Conservation (phyloP, 2,888 invertebrate genomes). For the Pandemis cinnamomeana region DNA sequence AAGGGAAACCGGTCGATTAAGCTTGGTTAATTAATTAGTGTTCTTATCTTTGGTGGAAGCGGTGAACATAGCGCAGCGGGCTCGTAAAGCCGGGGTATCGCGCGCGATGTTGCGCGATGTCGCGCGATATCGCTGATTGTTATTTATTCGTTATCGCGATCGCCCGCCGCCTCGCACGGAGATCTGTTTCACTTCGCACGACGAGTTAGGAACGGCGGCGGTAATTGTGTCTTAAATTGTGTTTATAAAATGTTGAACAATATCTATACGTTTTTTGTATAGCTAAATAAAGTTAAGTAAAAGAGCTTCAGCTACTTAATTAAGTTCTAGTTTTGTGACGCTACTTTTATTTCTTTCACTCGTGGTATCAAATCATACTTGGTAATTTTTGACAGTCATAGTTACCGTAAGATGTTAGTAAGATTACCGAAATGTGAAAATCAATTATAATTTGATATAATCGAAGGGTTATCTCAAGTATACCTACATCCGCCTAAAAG, state of each 20-base stretch:
- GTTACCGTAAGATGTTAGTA: too few species aligned
- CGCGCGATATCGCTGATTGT: slow-evolving; percentile 71
- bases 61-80: slow-evolving; percentile 22
- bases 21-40: slow-evolving; percentile 39
- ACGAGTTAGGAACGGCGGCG: neutral
- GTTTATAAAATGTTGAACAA: neutral
- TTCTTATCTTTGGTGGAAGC: slow-evolving; percentile 38
- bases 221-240: neutral
- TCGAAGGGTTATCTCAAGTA: too few species aligned
- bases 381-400: too few species aligned
- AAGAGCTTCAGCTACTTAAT: too few species aligned
- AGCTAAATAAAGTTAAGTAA: too few species aligned
- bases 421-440: too few species aligned
- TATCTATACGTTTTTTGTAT: too few species aligned
- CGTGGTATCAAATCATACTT: too few species aligned
- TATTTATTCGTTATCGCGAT: slow-evolving; percentile 74
- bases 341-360: too few species aligned
- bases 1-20: slow-evolving; percentile 29
- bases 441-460: too few species aligned
- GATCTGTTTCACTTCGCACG: slow-evolving; percentile 39
- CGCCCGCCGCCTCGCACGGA: slow-evolving; percentile 59
- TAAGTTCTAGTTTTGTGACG: too few species aligned
- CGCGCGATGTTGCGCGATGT: slow-evolving; percentile 59
- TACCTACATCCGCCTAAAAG: too few species aligned
- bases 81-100: slow-evolving; percentile 23